Evolutionary conservation across 2,797 vertebrate genomes (phyloP), one percentile per base, ranked within the genome.

Genomic region (Pangasius macronema): DNA sequence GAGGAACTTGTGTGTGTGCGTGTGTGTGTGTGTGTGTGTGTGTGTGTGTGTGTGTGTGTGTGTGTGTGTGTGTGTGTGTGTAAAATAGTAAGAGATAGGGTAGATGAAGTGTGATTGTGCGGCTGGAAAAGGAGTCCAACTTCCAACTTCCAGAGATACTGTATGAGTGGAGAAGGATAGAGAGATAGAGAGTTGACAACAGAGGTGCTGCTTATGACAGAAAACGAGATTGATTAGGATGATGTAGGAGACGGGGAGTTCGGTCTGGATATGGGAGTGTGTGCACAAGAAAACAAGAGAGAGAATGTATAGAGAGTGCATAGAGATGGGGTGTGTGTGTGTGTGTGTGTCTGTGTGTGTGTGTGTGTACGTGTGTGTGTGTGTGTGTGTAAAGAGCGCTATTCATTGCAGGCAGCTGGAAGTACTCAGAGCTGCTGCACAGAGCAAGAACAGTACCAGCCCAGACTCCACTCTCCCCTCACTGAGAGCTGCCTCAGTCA

Each of bases 321-420:
- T 65, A 80, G n/a, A 83, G 42, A 67, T 42, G 14, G 24, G 8
- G 49, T 82, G 30, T 79, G 30, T 39, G 82, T 80, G 13, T 14
- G 51, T 77, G 55, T 55, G 68, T 67, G 75, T 87, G 82, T 82
- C 87, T 91, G 93, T 93, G 85, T 67, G 42, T 22, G 84, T 86
- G 75, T 55, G 46, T 33, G 76, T 24, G 51, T 22, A 30, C 24
- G 90, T 91, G 88, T 90, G 93, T 93, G 91, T 92, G 91, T 92
- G 92, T 93, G 91, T 63, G 57, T 80, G 59, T 83, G 53, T 83
- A 30, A 90, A 92, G 93, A 95, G 92, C 86, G 88, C 93, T 95
- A 92, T 95, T 96, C 94, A 94, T 92, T 94, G 91, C 95, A 93
- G 92, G 94, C 96, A 96, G 96, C 95, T 96, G 95, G 95, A 97